Conservation (phyloP, 2,888 invertebrate species). For the Andrena fulva region DNA sequence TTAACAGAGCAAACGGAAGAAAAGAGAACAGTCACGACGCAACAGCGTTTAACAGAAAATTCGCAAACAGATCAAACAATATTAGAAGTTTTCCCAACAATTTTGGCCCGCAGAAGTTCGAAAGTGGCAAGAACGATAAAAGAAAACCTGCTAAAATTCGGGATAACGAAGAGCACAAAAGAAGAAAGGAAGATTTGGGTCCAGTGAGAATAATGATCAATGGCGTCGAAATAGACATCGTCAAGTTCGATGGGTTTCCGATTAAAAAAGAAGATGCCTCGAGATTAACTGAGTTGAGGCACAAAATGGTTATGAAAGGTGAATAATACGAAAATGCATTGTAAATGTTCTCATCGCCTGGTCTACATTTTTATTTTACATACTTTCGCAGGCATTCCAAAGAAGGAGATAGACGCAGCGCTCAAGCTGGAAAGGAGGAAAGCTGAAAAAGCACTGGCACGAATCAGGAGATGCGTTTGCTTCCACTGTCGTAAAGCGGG, state of each 20-base stretch:
- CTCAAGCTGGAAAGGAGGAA: slow-evolving; percentile 90
- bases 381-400: slow-evolving; percentile 85
- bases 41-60: slow-evolving; percentile 16
- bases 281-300: slow-evolving; percentile 87
- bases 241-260: slow-evolving; percentile 90
- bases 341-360: background rate
- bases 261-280: slow-evolving; percentile 90
- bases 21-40: background rate
- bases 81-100: background rate
- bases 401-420: slow-evolving; percentile 88
- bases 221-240: slow-evolving; percentile 88
- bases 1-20: background rate
- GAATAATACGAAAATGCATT: slow-evolving; percentile 18
- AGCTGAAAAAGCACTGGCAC: slow-evolving; percentile 90
- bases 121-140: slow-evolving; percentile 64
- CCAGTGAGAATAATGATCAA: slow-evolving; percentile 87
- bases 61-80: background rate
- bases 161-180: slow-evolving; percentile 79
- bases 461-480: slow-evolving; percentile 90
- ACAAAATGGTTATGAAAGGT: slow-evolving; percentile 89
- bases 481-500: slow-evolving; percentile 93
- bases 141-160: slow-evolving; percentile 85
- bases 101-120: slow-evolving; percentile 12
- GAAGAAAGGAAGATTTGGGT: slow-evolving; percentile 82
- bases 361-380: background rate